A percentile compares a stretch with the other conserved stretches of the same genome.
These are phyloP conservation scores for Oscheius sp. DNA, from an alignment of 2,888 invertebrate species.

Conservation along the genomic window DNA sequence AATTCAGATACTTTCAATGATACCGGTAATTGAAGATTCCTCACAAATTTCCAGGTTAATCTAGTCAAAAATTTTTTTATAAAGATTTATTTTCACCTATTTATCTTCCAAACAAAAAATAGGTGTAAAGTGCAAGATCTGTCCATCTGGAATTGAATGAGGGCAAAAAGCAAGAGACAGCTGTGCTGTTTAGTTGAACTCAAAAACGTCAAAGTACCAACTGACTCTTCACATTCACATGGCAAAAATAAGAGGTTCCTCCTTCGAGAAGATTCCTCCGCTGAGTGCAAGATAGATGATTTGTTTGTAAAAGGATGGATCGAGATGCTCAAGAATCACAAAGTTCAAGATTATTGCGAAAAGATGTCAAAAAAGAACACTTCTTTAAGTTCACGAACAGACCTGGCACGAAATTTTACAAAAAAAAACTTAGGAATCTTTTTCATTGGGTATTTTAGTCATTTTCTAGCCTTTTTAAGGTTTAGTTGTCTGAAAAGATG, in stretches of 20 bases:
- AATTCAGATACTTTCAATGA: background rate
- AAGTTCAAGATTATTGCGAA: background rate
- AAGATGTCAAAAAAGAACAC: background rate
- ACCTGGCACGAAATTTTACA: background rate
- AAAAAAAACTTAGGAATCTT: background rate
- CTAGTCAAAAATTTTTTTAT: too few relatives aligned
- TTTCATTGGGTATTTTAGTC: too few relatives aligned
- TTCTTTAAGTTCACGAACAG: background rate
- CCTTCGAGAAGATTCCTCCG: constrained; percentile 8
- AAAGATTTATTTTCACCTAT: background rate
- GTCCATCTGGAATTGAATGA: background rate
- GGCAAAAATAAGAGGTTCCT: constrained; percentile 8
- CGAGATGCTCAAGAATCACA: too few relatives aligned
- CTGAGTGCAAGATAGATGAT: background rate
- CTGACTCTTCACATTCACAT: constrained; percentile 21
- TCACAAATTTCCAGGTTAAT: background rate
- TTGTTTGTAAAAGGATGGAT: too few relatives aligned
- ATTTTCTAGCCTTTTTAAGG: too few relatives aligned
- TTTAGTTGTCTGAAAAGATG: too few relatives aligned
- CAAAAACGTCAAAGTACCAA: constrained; percentile 24
- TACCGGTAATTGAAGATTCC: constrained; percentile 13
- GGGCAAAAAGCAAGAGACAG: background rate
- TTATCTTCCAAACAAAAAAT: constrained; percentile 6
- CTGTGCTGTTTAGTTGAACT: constrained; percentile 1
- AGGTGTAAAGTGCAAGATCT: background rate